A percentile compares a stretch with the other conserved stretches of the same genome.
Evolutionary conservation across 2,888 invertebrate genomes (phyloP).

Genomic region (Drosophila pullipes): DNA sequence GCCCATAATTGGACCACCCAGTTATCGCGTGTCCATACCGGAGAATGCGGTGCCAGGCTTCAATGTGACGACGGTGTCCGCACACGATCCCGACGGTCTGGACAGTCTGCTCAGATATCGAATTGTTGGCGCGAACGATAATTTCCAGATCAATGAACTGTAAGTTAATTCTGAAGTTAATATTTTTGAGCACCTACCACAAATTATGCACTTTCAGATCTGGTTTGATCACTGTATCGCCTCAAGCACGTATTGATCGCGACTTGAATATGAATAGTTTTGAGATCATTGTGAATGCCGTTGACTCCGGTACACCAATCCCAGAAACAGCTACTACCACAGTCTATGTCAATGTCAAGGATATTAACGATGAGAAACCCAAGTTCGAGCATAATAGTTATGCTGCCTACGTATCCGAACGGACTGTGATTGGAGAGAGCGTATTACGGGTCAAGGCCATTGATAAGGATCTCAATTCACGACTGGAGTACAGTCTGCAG

Average conservation of each 20-base stretch:
- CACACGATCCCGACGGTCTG: conserved; percentile 92
- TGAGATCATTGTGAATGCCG: conserved; percentile 90
- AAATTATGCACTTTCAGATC: conserved; percentile 85
- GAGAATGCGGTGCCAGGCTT: conserved; percentile 90
- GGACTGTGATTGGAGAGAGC: conserved; percentile 88
- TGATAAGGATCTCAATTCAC: conserved; percentile 90
- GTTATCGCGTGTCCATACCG: conserved; percentile 89
- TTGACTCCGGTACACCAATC: conserved; percentile 91
- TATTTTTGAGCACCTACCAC: neutral
- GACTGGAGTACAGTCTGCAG: conserved; percentile 89
- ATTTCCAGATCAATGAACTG: conserved; percentile 91
- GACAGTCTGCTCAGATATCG: conserved; percentile 90
- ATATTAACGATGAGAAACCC: conserved; percentile 94
- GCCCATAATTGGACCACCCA: conserved; percentile 89
- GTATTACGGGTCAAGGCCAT: conserved; percentile 89
- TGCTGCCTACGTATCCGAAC: conserved; percentile 90
- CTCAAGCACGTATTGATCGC: conserved; percentile 90
- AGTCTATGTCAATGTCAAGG: conserved; percentile 90
- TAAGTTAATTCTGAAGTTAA: conserved; percentile 82
- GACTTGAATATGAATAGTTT: conserved; percentile 89
- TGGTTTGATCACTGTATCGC: conserved; percentile 90
- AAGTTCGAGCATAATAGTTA: conserved; percentile 89
- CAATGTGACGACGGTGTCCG: conserved; percentile 89
- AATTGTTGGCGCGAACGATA: conserved; percentile 91
- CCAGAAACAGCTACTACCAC: conserved; percentile 92